Evolutionary conservation across 2,113 vertebrate genomes (phyloP).

Genomic region (Ellobius talpinus): DNA sequence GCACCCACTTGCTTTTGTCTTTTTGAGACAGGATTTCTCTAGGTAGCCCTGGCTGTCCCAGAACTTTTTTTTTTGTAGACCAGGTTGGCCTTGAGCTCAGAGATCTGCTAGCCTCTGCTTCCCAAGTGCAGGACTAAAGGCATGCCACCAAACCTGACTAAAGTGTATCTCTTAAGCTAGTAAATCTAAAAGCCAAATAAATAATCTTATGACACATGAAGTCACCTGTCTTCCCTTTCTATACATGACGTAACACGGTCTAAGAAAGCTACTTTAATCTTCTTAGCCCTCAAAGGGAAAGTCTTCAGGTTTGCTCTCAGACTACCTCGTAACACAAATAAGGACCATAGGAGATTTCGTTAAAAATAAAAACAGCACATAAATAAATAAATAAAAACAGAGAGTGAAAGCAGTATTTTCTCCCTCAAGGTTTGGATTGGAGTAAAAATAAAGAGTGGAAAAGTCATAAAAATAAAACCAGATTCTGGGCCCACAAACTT

Average conservation of each 20-base stretch:
- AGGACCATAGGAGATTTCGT: background rate
- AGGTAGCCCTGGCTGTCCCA: background rate
- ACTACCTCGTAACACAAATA: background rate
- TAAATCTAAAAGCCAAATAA: background rate
- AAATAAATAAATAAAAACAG: background rate
- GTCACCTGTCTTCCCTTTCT: background rate
- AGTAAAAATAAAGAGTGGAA: background rate
- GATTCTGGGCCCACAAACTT: background rate
- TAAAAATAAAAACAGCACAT: slow-evolving; percentile 19
- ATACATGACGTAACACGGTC: background rate
- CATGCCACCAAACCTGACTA: background rate
- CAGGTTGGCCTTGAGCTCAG: background rate
- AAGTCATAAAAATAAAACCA: slow-evolving; percentile 33
- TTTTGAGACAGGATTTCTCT: background rate
- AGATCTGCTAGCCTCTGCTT: background rate
- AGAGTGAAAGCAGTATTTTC: background rate
- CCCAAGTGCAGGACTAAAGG: background rate
- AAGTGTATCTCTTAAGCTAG: slow-evolving; percentile 23
- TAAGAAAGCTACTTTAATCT: background rate
- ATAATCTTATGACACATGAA: background rate
- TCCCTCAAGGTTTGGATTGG: background rate
- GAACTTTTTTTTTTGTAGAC: background rate
- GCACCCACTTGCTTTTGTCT: background rate
- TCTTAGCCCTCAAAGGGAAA: background rate
- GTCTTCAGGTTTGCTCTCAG: background rate